phyloP scores from a whole-genome alignment of 2,797 vertebrate species.

The Myoxocephalus aenaeus region DNA sequence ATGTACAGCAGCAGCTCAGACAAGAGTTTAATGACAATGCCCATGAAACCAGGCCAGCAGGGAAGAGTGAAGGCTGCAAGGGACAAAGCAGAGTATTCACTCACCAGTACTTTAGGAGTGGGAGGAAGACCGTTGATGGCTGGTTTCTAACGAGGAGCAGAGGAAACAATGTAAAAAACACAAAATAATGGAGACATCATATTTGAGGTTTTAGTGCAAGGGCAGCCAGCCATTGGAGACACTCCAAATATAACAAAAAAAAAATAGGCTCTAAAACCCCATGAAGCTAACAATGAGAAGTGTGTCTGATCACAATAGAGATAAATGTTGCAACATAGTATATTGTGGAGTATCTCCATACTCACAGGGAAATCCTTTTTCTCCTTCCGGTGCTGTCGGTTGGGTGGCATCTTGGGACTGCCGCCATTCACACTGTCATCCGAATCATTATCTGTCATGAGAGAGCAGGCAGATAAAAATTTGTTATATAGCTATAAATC shows the following conservation, averaged over 20 bases:
- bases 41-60: constrained; percentile 28
- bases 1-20: constrained; percentile 52
- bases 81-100: constrained; percentile 63
- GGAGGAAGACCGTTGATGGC: constrained; percentile 97
- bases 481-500: neutral
- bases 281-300: constrained; percentile 1
- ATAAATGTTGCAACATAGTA: neutral
- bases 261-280: neutral
- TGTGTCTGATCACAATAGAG: neutral
- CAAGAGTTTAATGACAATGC: constrained; percentile 48
- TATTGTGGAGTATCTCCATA: constrained; percentile 38
- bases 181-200: constrained; percentile 27
- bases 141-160: constrained; percentile 87
- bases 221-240: constrained; percentile 25
- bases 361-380: constrained; percentile 94
- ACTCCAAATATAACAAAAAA: constrained; percentile 13
- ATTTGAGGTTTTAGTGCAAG: constrained; percentile 35
- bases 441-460: constrained; percentile 87
- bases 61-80: constrained; percentile 16
- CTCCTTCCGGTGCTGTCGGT: constrained; percentile 89
- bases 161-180: constrained; percentile 36
- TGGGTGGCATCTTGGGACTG: constrained; percentile 83
- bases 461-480: constrained; percentile 11
- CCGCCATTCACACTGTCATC: constrained; percentile 86
- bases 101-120: constrained; percentile 98